Conservation (phyloP, 64 coral and sea anemone species). For the Astreopora myriophthalma region DNA sequence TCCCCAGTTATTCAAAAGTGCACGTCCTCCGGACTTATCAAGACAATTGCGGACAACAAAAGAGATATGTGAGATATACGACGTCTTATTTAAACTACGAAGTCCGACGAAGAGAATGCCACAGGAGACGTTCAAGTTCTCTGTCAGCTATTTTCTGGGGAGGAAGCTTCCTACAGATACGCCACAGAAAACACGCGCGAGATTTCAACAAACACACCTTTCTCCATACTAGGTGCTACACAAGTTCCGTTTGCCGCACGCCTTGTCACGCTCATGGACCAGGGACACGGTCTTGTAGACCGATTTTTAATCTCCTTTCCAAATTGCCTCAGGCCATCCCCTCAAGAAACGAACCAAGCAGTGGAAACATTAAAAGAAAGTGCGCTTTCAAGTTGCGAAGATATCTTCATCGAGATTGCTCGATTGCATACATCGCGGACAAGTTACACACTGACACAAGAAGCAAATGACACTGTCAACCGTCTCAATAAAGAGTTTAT, state of each 20-base stretch:
- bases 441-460: too few relatives aligned
- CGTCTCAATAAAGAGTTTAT: too few relatives aligned
- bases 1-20: neutral
- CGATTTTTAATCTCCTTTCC: neutral
- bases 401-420: too few relatives aligned
- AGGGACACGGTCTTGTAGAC: neutral
- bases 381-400: neutral
- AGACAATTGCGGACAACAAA: neutral
- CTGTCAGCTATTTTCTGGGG: neutral
- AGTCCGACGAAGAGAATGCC: too few relatives aligned
- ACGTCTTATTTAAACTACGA: neutral
- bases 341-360: neutral
- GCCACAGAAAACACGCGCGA: conserved; percentile 9
- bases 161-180: neutral
- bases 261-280: neutral
- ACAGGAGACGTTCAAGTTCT: too few relatives aligned
- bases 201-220: neutral
- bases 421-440: too few relatives aligned
- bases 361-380: neutral
- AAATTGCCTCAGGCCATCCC: neutral
- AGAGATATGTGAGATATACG: neutral
- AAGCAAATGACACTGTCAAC: too few relatives aligned
- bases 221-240: conserved; percentile 12
- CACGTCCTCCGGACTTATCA: neutral
- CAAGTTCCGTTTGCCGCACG: conserved; percentile 21